Percentiles rank a stretch among this genome's conserved stretches.
These are phyloP conservation scores for Ecdyonurus torrentis DNA, from an alignment of 2,888 invertebrate genomes.

Conservation along the genomic window DNA sequence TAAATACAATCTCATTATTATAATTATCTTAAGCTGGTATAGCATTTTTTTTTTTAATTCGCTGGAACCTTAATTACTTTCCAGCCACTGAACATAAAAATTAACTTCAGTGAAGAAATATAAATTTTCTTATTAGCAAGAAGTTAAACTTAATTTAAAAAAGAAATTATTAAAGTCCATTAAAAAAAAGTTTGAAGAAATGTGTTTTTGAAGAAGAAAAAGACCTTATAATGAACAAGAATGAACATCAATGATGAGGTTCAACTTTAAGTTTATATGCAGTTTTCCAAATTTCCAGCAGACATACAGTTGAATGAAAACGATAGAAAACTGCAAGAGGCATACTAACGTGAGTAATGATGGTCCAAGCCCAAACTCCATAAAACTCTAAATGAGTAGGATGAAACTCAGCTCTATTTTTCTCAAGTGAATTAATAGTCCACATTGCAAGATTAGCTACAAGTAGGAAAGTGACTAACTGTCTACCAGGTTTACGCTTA, in stretches of 20 bases:
- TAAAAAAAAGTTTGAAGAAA: too few species aligned
- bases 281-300: conserved; percentile 85
- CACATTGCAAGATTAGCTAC: conserved; percentile 22
- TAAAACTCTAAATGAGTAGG: conserved; percentile 68
- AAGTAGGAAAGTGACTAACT: conserved; percentile 28
- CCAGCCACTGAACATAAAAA: too few species aligned
- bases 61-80: too few species aligned
- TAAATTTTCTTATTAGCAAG: too few species aligned
- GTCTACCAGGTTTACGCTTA: conserved; percentile 26
- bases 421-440: conserved; percentile 51
- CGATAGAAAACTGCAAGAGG: conserved; percentile 79
- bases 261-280: conserved; percentile 45
- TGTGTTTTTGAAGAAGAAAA: too few species aligned
- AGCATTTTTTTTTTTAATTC: too few species aligned
- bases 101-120: too few species aligned
- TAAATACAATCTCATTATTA: too few species aligned
- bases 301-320: conserved; percentile 81
- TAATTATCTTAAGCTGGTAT: too few species aligned
- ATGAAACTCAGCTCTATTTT: conserved; percentile 66
- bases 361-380: conserved; percentile 81
- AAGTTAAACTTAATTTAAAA: too few species aligned
- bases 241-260: background rate
- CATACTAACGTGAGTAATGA: conserved; percentile 78
- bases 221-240: too few species aligned
- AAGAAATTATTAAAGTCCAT: too few species aligned